These are phyloP conservation scores for Brachionus rubens DNA, from an alignment of 1,140 invertebrate genomes.

Conservation along the genomic window DNA sequence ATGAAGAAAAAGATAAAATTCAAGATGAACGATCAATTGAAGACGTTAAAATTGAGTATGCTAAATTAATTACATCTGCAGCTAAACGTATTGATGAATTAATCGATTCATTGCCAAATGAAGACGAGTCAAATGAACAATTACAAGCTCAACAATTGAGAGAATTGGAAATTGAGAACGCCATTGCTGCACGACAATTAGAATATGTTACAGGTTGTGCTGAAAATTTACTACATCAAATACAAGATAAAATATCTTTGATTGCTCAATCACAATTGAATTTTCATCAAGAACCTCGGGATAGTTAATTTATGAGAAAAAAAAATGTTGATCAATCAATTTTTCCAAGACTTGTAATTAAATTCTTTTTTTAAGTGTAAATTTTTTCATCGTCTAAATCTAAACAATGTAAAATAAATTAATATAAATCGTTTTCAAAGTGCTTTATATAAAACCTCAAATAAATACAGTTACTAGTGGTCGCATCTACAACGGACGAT, in stretches of 20 bases:
- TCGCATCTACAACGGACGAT: too few relatives aligned
- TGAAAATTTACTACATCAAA: slow-evolving; percentile 44
- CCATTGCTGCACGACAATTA: slow-evolving; percentile 1
- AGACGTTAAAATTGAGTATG: slow-evolving; percentile 14
- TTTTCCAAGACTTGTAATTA: too few relatives aligned
- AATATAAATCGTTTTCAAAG: too few relatives aligned
- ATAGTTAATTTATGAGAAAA: not conserved
- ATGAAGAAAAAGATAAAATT: slow-evolving; percentile 6
- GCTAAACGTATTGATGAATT: slow-evolving; percentile 34
- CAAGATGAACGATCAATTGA: slow-evolving; percentile 46
- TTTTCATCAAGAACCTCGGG: slow-evolving; percentile 13
- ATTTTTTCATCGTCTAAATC: too few relatives aligned
- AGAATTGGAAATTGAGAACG: slow-evolving; percentile 41
- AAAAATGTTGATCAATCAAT: too few relatives aligned
- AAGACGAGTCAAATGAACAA: slow-evolving; percentile 45
- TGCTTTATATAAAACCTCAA: too few relatives aligned
- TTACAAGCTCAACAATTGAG: slow-evolving; percentile 33
- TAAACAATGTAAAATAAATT: too few relatives aligned
- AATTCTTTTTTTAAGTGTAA: too few relatives aligned
- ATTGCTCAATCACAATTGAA: slow-evolving; percentile 26
- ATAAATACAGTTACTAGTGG: too few relatives aligned
- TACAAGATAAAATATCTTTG: slow-evolving; percentile 29
- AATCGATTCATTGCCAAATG: slow-evolving; percentile 42
- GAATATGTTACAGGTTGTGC: slow-evolving; percentile 29
- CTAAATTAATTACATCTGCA: slow-evolving; percentile 10